Evolutionary conservation across 2,888 invertebrate species (phyloP).

Genomic region (Mayetiola destructor): DNA sequence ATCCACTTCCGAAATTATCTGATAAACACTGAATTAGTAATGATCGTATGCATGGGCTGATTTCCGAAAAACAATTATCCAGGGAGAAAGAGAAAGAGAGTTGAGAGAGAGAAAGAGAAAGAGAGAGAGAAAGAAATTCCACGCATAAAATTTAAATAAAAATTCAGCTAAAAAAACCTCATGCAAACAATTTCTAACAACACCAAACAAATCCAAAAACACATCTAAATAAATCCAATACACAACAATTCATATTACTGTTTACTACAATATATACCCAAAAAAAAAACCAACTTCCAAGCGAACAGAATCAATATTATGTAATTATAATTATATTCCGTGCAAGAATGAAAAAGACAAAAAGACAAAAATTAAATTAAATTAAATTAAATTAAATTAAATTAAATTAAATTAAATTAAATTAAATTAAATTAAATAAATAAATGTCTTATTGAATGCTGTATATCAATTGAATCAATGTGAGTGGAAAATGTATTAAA

Average conservation of each 20-base stretch:
- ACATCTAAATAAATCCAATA: too few relatives aligned
- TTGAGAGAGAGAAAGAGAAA: too few relatives aligned
- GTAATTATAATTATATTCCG: too few relatives aligned
- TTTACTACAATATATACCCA: neutral
- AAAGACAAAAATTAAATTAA: neutral
- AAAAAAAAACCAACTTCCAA: too few relatives aligned
- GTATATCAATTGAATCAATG: constrained; percentile 10
- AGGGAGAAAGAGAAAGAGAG: too few relatives aligned
- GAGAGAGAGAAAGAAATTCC: neutral
- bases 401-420: neutral
- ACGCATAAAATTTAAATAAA: neutral
- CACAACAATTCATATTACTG: too few relatives aligned
- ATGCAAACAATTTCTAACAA: neutral
- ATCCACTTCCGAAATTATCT: constrained; percentile 27
- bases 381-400: neutral
- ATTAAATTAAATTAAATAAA: too few relatives aligned
- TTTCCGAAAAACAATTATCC: neutral
- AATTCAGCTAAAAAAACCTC: neutral
- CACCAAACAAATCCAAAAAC: neutral
- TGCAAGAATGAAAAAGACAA: neutral
- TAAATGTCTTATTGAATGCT: neutral
- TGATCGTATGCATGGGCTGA: neutral
- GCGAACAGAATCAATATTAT: too few relatives aligned
- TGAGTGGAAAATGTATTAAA: too few relatives aligned
- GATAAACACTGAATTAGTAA: neutral